These are phyloP conservation scores for Illadopsis cleaveri DNA, from an alignment of 2,113 vertebrate genomes.

Conservation along the genomic window DNA sequence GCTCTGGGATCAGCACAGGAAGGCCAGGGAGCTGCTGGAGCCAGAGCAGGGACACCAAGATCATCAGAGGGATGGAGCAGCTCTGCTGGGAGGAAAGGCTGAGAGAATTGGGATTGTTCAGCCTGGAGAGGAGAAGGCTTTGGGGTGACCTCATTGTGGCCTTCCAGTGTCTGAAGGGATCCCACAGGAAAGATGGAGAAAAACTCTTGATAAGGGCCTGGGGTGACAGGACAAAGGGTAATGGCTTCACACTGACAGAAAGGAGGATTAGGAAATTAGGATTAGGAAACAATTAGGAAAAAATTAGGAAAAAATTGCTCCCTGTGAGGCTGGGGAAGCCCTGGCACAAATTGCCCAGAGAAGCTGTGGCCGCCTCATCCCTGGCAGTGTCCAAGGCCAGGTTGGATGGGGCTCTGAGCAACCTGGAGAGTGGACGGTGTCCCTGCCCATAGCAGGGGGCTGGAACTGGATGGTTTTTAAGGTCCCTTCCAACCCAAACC, in stretches of 20 bases:
- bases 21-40: not conserved
- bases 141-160: not conserved
- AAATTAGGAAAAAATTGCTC: accelerated
- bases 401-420: not conserved
- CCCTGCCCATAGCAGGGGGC: not conserved
- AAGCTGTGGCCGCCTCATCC: not conserved
- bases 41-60: not conserved
- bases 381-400: not conserved
- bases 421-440: accelerated
- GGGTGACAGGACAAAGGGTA: not conserved
- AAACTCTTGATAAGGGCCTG: not conserved
- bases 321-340: accelerated
- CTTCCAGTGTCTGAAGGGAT: too few relatives aligned
- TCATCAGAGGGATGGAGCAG: not conserved
- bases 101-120: not conserved
- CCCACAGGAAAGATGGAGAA: not conserved
- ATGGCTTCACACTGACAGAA: not conserved
- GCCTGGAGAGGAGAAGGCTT: not conserved
- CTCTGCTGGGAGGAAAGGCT: not conserved
- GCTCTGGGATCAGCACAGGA: not conserved
- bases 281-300: not conserved
- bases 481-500: not conserved
- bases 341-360: not conserved
- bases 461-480: not conserved
- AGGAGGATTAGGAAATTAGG: accelerated